A percentile compares a stretch with the other conserved stretches of the same genome.
Conservation (phyloP, 2,113 vertebrate genomes). For the Coregonus clupeaformis region DNA sequence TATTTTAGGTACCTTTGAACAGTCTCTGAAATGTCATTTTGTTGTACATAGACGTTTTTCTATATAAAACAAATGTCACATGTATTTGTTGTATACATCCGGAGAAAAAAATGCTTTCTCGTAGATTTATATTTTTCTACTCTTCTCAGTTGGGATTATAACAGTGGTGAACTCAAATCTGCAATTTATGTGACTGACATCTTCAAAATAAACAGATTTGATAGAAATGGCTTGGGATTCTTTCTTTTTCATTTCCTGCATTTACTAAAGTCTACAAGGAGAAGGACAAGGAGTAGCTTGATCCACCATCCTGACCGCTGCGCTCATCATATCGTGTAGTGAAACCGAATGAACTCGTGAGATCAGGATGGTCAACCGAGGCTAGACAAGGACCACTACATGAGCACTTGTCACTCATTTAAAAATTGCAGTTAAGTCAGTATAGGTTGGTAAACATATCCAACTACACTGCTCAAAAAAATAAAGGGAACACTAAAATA, state of each 20-base stretch:
- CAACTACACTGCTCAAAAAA: too few relatives aligned
- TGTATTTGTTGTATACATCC: conserved; percentile 39
- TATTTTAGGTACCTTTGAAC: conserved; percentile 58
- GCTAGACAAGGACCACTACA: too few relatives aligned
- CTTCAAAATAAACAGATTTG: conserved; percentile 62
- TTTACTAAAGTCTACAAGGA: too few relatives aligned
- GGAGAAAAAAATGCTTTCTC: conserved; percentile 17
- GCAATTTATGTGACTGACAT: conserved; percentile 46
- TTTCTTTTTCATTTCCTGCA: conserved; percentile 17
- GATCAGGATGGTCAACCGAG: too few relatives aligned
- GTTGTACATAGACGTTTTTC: conserved; percentile 49
- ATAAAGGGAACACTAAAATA: too few relatives aligned
- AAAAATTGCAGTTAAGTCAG: too few relatives aligned
- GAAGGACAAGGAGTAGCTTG: too few relatives aligned
- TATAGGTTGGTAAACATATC: too few relatives aligned
- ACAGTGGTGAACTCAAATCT: conserved; percentile 44
- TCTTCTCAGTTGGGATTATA: conserved; percentile 40
- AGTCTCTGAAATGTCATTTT: conserved; percentile 46
- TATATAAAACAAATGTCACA: conserved; percentile 33
- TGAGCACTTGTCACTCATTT: too few relatives aligned
- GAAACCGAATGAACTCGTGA: too few relatives aligned
- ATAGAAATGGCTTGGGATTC: conserved; percentile 16
- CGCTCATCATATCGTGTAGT: too few relatives aligned
- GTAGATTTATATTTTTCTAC: conserved; percentile 66
- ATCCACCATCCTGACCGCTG: too few relatives aligned